Evolutionary conservation across 92 coral and sea anemone species (phyloP).

Genomic region (Pocillopora meandrina): DNA sequence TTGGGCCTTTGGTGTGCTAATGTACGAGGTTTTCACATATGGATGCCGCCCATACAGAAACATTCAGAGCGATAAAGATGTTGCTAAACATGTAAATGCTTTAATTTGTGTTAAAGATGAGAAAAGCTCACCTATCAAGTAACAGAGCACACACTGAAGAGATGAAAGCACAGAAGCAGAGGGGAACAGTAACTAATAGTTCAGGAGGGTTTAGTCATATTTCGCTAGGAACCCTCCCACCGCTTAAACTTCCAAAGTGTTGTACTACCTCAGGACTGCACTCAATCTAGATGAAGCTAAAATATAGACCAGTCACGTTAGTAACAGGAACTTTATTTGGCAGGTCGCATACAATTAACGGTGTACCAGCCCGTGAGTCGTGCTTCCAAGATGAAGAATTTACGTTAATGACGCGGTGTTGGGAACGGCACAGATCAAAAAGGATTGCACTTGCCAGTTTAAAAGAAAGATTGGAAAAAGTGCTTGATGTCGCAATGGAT

Average conservation of each 20-base stretch:
- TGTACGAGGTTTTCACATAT: slow-evolving; percentile 33
- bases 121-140: background rate
- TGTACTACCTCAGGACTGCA: too few relatives aligned
- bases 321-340: too few relatives aligned
- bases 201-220: too few relatives aligned
- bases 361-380: background rate
- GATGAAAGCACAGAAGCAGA: too few relatives aligned
- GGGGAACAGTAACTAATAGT: too few relatives aligned
- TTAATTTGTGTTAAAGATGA: background rate
- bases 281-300: too few relatives aligned
- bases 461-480: background rate
- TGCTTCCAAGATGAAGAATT: slow-evolving; percentile 17
- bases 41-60: slow-evolving; percentile 35
- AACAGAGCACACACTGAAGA: too few relatives aligned
- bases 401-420: slow-evolving; percentile 13
- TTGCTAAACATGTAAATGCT: background rate
- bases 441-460: background rate
- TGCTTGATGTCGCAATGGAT: background rate
- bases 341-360: background rate
- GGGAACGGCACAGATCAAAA: background rate
- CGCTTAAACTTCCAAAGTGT: too few relatives aligned
- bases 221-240: too few relatives aligned
- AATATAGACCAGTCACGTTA: background rate
- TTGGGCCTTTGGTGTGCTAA: slow-evolving; percentile 30
- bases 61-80: slow-evolving; percentile 2